Base-by-base conservation (phyloP, 1,140 invertebrate genomes). In the Chelonus insularis region DNA sequence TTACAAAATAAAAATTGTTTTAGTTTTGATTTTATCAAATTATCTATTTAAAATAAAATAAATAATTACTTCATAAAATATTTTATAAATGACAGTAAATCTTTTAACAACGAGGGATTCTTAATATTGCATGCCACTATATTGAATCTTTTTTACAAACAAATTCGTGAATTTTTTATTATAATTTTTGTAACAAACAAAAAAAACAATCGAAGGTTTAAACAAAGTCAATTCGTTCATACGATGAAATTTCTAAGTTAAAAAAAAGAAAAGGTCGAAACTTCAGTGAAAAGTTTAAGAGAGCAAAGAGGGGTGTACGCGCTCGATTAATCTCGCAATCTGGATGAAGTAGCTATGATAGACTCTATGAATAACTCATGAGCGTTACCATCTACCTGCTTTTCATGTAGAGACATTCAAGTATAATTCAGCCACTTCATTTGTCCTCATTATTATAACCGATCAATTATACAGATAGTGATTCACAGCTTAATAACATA, bases 351-450 rank as follows among this genome's bases (percentile, higher is more conserved):
- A 72, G 73, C 73, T 77, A 77, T 75, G 76, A 77, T 77, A 77
- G 76, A 76, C 73, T 72, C 69, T 67, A 76, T 77, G 76, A 78
- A 78, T 78, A 77, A 77, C 74, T 78, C 75, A 77, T 78, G 76
- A 78, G 75, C 67, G 61, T 62, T 63, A 32, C 52, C 20, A 41
- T 21, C 58, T 75, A 73, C 68, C 70, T 71, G 66, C 61, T 69
- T 69, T 71, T 72, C 73, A 72, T 68, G 9, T 20, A 69, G 73
- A 71, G 75, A 78, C 73, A 72, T 72, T 76, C 69, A 68, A 69
- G 72, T 76, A 77, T 78, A 78, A 78, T 78, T 78, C 73, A 77
- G 73, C 70, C 72, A 78, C 75, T 78, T 78, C 75, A 78, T 78
- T 78, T 78, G 75, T 78, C 75, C 73, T 78, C 74, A 78, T 78